Conservation (phyloP, 2,888 invertebrate species). For the Lochmaea crataegi region DNA sequence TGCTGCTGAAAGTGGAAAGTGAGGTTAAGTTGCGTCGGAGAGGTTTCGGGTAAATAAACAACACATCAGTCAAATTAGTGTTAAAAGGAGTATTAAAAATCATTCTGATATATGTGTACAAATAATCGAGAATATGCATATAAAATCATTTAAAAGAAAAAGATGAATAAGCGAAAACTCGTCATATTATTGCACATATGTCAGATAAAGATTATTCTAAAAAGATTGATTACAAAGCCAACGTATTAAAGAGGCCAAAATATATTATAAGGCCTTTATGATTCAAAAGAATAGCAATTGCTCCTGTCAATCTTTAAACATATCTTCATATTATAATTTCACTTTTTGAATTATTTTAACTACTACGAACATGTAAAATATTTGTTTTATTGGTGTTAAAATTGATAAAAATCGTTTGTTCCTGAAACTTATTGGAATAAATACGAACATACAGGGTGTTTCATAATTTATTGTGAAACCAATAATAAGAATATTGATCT, state of each 20-base stretch:
- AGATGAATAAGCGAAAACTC: no score
- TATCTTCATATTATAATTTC: conserved; percentile 12
- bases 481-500: conserved; percentile 6
- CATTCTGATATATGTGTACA: neutral
- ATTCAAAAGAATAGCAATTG: conserved; percentile 1
- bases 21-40: conserved; percentile 29
- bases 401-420: conserved; percentile 9
- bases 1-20: conserved; percentile 42
- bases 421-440: neutral
- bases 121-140: neutral
- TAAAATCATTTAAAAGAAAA: no score
- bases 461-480: conserved; percentile 22
- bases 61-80: neutral
- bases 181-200: no score
- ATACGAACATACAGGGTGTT: conserved; percentile 32
- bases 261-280: neutral
- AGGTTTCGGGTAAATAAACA: conserved; percentile 1
- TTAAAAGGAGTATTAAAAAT: neutral
- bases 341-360: neutral
- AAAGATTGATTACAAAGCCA: neutral
- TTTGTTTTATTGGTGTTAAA: neutral
- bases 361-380: neutral
- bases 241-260: conserved; percentile 8
- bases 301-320: conserved; percentile 17
- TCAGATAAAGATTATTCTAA: neutral